Evolutionary conservation across 2,888 invertebrate genomes (phyloP).

Genomic region (Cactoblastis cactorum): DNA sequence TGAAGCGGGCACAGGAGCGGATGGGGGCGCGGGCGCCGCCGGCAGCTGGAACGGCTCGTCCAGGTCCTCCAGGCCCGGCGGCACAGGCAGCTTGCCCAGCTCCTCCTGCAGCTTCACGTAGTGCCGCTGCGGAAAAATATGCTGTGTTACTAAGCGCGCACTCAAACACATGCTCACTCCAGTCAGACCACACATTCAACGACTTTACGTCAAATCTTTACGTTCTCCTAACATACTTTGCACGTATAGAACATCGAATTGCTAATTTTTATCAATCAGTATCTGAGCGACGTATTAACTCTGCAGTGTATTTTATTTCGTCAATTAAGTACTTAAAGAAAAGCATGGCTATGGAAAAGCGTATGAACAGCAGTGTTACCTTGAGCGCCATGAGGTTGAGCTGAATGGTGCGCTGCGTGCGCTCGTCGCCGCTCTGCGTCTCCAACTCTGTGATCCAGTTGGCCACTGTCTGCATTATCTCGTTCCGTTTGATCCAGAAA

Average conservation of each 20-base stretch:
- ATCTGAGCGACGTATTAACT: no score
- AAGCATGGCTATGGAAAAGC: background rate
- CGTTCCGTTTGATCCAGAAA: slow-evolving; percentile 95
- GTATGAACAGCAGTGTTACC: slow-evolving; percentile 52
- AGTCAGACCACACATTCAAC: no score
- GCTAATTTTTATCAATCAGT: no score
- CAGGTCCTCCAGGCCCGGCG: slow-evolving; percentile 85
- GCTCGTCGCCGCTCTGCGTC: slow-evolving; percentile 85
- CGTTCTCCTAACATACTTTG: no score
- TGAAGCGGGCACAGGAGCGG: slow-evolving; percentile 49
- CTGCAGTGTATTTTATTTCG: no score
- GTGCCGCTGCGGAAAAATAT: slow-evolving; percentile 81
- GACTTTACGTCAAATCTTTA: no score
- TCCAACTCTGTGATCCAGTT: slow-evolving; percentile 94
- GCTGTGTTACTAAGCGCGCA: no score
- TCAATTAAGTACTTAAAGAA: no score
- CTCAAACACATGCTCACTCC: no score
- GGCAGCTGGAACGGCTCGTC: slow-evolving; percentile 79
- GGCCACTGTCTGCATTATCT: slow-evolving; percentile 93
- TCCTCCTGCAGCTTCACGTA: slow-evolving; percentile 92
- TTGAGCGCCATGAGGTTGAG: slow-evolving; percentile 86
- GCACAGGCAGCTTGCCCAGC: slow-evolving; percentile 89
- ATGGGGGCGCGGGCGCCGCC: slow-evolving; percentile 39
- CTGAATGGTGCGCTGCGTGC: slow-evolving; percentile 87
- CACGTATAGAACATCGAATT: no score